phyloP scores from a whole-genome alignment of 1,140 invertebrate genomes.

The Archivesica marissinica region DNA sequence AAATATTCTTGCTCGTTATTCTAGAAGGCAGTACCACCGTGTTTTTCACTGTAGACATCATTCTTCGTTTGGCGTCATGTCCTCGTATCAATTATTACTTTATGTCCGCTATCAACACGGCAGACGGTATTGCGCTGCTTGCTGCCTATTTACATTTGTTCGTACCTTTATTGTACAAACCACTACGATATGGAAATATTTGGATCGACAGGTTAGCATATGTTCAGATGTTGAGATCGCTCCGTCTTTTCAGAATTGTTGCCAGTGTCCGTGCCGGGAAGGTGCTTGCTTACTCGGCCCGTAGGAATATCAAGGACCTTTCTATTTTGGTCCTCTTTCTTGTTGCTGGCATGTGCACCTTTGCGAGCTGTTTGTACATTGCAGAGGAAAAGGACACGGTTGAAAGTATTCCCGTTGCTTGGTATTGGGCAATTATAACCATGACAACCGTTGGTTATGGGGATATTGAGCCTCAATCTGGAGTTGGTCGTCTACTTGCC shows the following conservation, averaged over 20 bases:
- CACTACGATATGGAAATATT: background rate
- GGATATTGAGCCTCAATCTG: conserved; percentile 69
- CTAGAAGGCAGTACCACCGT: conserved; percentile 4
- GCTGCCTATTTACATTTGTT: conserved; percentile 11
- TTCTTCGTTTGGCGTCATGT: conserved; percentile 37
- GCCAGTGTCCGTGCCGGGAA: conserved; percentile 32
- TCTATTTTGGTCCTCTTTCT: conserved; percentile 44
- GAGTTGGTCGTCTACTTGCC: conserved; percentile 95
- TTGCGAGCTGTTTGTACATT: conserved; percentile 47
- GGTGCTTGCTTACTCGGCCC: conserved; percentile 27
- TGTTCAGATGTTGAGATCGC: conserved; percentile 37
- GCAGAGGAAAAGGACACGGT: conserved; percentile 7
- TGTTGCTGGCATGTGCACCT: conserved; percentile 8
- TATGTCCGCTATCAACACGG: conserved; percentile 44
- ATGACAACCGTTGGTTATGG: conserved; percentile 99
- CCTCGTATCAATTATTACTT: conserved; percentile 42
- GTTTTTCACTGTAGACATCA: conserved; percentile 41
- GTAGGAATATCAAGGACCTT: conserved; percentile 25
- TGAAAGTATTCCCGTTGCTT: conserved; percentile 48
- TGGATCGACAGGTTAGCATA: conserved; percentile 38
- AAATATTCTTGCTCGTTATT: background rate
- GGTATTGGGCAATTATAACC: conserved; percentile 93
- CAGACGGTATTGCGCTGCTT: conserved; percentile 41
- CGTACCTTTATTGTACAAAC: background rate
- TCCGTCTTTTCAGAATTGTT: conserved; percentile 51